These are phyloP conservation scores for Pelobates fuscus DNA, from an alignment of 2,113 vertebrate genomes.

Conservation along the genomic window DNA sequence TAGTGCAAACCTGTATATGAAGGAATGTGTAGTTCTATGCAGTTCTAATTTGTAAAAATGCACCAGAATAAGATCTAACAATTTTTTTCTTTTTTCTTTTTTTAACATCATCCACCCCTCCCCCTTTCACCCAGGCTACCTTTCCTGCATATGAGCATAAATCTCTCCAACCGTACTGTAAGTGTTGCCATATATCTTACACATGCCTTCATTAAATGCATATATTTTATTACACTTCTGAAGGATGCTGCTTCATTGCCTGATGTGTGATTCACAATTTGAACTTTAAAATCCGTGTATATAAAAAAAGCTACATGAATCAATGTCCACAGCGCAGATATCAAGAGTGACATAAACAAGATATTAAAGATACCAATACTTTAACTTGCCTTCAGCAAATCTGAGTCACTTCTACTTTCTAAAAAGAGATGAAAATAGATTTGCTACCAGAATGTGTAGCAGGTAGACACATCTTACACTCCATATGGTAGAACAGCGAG, in stretches of 20 bases:
- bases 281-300: neutral
- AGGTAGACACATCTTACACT: neutral
- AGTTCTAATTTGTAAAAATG: too few species aligned
- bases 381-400: slow-evolving; percentile 14
- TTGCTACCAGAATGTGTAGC: neutral
- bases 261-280: neutral
- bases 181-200: neutral
- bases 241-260: neutral
- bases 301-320: neutral
- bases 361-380: neutral
- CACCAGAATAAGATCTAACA: too few species aligned
- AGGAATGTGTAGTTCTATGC: too few species aligned
- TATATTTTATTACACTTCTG: neutral
- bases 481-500: neutral
- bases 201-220: neutral
- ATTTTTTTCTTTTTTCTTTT: too few species aligned
- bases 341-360: neutral
- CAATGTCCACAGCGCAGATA: neutral
- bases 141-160: too few species aligned
- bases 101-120: too few species aligned
- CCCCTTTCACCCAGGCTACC: too few species aligned
- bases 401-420: neutral
- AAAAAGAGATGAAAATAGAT: neutral
- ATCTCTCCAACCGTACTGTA: too few species aligned
- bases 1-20: too few species aligned